These are phyloP conservation scores for Matsumurasca onukii DNA, from an alignment of 1,140 invertebrate species.

Conservation along the genomic window DNA sequence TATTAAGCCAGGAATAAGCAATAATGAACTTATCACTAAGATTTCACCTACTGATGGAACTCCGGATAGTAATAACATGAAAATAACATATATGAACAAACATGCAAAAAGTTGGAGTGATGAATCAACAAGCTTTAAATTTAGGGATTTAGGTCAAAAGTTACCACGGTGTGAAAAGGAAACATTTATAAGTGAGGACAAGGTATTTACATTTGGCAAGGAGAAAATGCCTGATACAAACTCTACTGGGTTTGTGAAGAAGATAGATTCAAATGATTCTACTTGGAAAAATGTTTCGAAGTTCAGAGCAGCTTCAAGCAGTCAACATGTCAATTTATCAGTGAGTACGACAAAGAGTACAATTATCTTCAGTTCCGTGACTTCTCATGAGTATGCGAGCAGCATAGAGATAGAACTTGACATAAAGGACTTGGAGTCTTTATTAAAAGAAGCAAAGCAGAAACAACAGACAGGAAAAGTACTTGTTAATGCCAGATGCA, in stretches of 20 bases:
- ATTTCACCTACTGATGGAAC: too few relatives aligned
- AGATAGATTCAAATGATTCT: constrained; percentile 1
- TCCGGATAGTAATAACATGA: not conserved
- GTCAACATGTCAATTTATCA: not conserved
- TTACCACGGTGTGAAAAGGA: too few relatives aligned
- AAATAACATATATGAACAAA: not conserved
- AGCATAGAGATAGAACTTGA: constrained; percentile 20
- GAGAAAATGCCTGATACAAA: not conserved
- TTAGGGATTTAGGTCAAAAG: not conserved
- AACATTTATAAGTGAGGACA: too few relatives aligned
- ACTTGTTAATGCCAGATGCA: not conserved
- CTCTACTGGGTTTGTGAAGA: constrained; percentile 17
- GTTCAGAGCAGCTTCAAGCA: not conserved
- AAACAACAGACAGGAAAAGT: not conserved
- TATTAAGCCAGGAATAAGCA: too few relatives aligned
- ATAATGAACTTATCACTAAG: too few relatives aligned
- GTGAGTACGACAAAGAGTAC: not conserved
- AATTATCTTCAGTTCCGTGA: not conserved
- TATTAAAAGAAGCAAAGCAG: constrained; percentile 12
- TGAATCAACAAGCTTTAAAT: not conserved
- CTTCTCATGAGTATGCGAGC: not conserved
- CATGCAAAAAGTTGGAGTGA: not conserved
- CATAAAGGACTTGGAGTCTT: constrained; percentile 9
- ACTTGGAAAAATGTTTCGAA: not conserved
- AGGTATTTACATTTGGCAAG: too few relatives aligned